Evolutionary conservation across 2,797 vertebrate genomes (phyloP).

Genomic region (Amblyraja radiata): DNA sequence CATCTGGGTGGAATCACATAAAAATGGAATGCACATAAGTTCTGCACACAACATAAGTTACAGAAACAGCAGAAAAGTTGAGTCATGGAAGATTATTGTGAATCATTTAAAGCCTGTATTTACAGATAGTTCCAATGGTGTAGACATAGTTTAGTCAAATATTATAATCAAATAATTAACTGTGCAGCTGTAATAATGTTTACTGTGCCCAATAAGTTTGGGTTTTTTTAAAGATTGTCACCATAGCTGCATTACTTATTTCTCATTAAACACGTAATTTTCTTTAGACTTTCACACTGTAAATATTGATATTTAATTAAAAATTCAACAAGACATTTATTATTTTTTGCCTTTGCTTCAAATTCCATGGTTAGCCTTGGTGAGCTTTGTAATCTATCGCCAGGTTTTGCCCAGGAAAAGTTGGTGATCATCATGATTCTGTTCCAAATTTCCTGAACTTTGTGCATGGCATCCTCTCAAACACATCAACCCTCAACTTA

Average conservation of each 20-base stretch:
- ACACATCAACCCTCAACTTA: too few relatives aligned
- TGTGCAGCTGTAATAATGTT: neutral
- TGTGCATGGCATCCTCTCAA: neutral
- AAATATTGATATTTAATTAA: neutral
- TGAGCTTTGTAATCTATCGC: neutral
- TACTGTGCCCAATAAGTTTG: neutral
- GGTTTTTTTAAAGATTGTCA: neutral
- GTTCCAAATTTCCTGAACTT: neutral
- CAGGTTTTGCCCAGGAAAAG: neutral
- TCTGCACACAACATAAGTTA: neutral
- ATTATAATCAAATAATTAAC: neutral
- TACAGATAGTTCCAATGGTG: neutral
- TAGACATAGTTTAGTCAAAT: neutral
- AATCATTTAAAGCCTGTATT: neutral
- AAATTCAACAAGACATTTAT: neutral
- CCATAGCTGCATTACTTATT: neutral
- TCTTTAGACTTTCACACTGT: neutral
- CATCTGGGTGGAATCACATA: constrained; percentile 62
- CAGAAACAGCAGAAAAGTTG: neutral
- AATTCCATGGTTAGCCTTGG: neutral
- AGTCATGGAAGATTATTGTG: neutral
- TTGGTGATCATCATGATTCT: neutral
- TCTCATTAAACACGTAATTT: neutral
- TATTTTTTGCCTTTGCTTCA: neutral
- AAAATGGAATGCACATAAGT: constrained; percentile 1